Percentiles rank a stretch among this genome's conserved stretches.
phyloP scores from a whole-genome alignment of 2,113 vertebrate species.

The Galbula dea region DNA sequence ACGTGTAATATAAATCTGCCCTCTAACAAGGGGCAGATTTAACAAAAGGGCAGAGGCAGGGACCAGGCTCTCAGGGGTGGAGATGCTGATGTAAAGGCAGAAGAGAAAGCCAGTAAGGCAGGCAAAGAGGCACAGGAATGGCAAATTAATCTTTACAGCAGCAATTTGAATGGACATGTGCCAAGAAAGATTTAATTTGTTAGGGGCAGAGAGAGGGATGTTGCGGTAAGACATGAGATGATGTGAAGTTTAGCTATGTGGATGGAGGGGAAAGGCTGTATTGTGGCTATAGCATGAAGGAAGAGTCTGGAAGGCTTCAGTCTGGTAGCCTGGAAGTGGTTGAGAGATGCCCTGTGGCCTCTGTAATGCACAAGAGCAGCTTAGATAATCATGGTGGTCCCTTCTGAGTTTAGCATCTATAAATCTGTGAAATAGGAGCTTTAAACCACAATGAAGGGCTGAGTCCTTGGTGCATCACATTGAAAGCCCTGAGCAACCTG shows the following conservation, averaged over 20 bases:
- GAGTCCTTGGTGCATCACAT: conserved; percentile 5
- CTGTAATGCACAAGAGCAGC: not conserved
- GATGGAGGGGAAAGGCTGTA: not conserved
- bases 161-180: conserved; percentile 13
- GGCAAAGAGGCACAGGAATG: not conserved
- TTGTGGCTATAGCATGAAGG: not conserved
- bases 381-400: not conserved
- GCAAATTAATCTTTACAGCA: not conserved
- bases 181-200: not conserved
- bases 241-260: not conserved
- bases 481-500: not conserved
- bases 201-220: not conserved
- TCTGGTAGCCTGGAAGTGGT: not conserved
- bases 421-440: conserved; percentile 31
- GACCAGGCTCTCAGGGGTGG: not conserved
- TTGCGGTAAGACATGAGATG: not conserved
- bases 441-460: not conserved
- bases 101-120: not conserved
- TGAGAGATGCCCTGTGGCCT: not conserved
- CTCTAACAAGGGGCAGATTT: not conserved
- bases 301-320: not conserved
- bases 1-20: not conserved
- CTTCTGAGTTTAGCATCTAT: conserved; percentile 15
- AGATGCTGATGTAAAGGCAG: not conserved
- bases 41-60: not conserved